Base-by-base conservation (phyloP, 2,888 invertebrate genomes). In the Thumatha senex region DNA sequence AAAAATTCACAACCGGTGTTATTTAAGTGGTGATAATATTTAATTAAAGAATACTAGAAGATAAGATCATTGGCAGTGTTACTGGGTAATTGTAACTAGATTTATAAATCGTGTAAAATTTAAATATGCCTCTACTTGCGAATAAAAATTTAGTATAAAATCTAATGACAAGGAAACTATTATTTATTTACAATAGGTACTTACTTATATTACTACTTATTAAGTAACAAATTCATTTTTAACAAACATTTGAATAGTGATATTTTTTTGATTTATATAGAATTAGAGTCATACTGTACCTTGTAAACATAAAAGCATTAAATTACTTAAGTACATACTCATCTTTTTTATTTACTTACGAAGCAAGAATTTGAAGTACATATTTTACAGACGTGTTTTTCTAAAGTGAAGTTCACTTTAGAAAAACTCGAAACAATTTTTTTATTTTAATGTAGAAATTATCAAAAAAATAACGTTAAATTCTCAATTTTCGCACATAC, bases 1-100 rank as follows among this genome's bases (percentile, higher is more conserved):
- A 77, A 76, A 75, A 77, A 77, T 80, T 89, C 87, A 89, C 89
- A 89, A 89, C 89, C 89, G 74, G 81, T 74, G 63, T 78, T 66
- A 72, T 65, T 48, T 68, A 80, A 66, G 72, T 79, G 74, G 73
- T 68, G 67, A 70, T 73, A 54, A 65, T 67, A 51, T 58, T 54
- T 46, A 50, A 57, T 59, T 62, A 51, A 43, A 48, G 62, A 69
- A 49, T 61, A 58, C 59, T 56, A 60, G 50, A 63, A 72, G 62
- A 56, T 62, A 57, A 58, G 54, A 59, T 67, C 43, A 57, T 67
- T 79, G 80, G 79, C 79, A 80, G 79, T 81, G 74, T 65, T 61
- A 61, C 55, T 56, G 54, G 59, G 52, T 54, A 54, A 54, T 54
- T 58, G 53, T 40, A 52, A 2, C 18, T 24, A 24, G 18, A 24